Base-by-base conservation (phyloP, 2,113 vertebrate species). In the Phocoena phocoena region DNA sequence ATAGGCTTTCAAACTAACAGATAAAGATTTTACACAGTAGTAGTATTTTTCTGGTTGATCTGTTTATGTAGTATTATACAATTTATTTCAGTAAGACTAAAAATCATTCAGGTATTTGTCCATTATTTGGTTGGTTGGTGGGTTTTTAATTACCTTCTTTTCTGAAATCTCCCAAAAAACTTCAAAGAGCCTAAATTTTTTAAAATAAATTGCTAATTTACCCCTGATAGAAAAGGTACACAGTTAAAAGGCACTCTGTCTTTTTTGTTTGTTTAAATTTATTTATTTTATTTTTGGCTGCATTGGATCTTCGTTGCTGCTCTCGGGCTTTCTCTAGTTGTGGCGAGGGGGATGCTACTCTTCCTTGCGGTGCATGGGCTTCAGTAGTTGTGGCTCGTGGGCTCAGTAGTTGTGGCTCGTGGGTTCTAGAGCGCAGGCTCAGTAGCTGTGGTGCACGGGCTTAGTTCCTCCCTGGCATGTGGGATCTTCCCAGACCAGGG, bases 61-160 rank as follows among this genome's bases (percentile, higher is more conserved):
- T 68, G 25, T 86, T 92, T 95, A 60, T 47, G 95, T 96, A 84
- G 58, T 53, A 38, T 33, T 60, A 90, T 26, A 89, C 33, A 58
- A 87, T 71, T 86, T 89, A 95, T 84, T 86, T 90, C 76, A 90
- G 5, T 38, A 88, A 58, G 31, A 91, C 44, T 96, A 36, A 71
- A 92, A 17, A 79, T 63, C 36, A 55, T 60, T 77, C 25, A 50
- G 36, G 1, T 84, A 70, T 92, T 84, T 92, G 38, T 26, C 74
- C 86, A 67, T 53, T 80, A n/a, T 84, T 87, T 89, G 4, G 15
- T 90, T 47, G 23, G 13, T 83, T 67, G 9, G 2, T 50, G 10
- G 26, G 5, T 47, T 73, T 96, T 88, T 63, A 90, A 73, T 88
- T 82, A 87, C 2, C 11, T 90, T 96, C 63, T 50, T 58, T 86